Percentiles rank a stretch among this genome's conserved stretches.
These are phyloP conservation scores for Aurelia sp. DNA, from an alignment of 30 jellyfish, hydroid and myxozoan species.

Conservation along the genomic window DNA sequence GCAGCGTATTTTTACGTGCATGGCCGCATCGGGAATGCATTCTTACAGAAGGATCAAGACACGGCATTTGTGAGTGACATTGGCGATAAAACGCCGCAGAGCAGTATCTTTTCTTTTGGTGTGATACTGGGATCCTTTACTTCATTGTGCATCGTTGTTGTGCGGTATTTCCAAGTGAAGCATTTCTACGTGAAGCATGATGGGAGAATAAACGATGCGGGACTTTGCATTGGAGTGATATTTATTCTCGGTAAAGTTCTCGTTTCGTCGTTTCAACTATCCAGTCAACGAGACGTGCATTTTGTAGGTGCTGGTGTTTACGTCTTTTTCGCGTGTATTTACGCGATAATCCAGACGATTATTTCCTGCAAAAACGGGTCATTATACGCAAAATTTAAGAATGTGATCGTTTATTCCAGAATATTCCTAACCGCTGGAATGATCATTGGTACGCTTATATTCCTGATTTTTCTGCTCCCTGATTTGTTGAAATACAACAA, in stretches of 20 bases:
- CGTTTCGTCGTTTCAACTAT: conserved; percentile 52
- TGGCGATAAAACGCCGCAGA: conserved; percentile 69
- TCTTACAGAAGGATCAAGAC: conserved; percentile 11
- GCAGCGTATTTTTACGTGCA: conserved; percentile 48
- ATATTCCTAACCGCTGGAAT: conserved; percentile 27
- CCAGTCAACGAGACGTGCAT: conserved; percentile 59
- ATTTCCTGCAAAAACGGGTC: conserved; percentile 40
- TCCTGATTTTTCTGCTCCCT: conserved; percentile 46
- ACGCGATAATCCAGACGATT: conserved; percentile 54
- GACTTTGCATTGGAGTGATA: conserved; percentile 33
- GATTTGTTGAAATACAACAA: conserved; percentile 47
- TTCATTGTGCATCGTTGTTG: conserved; percentile 41
- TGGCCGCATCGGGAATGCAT: conserved; percentile 3
- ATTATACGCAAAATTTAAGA: conserved; percentile 7
- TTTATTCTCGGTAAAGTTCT: conserved; percentile 56
- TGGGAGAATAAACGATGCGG: conserved; percentile 28
- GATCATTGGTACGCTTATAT: conserved; percentile 46
- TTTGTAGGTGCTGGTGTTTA: conserved; percentile 66
- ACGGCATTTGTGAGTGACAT: conserved; percentile 70
- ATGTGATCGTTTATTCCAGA: conserved; percentile 7
- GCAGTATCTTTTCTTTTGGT: conserved; percentile 73
- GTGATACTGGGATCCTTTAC: conserved; percentile 22
- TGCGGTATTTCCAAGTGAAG: conserved; percentile 75
- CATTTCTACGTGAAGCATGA: conserved; percentile 38
- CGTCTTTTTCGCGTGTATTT: conserved; percentile 49